Conservation (phyloP, 2,888 invertebrate species). For the Scrobipalpa costella region DNA sequence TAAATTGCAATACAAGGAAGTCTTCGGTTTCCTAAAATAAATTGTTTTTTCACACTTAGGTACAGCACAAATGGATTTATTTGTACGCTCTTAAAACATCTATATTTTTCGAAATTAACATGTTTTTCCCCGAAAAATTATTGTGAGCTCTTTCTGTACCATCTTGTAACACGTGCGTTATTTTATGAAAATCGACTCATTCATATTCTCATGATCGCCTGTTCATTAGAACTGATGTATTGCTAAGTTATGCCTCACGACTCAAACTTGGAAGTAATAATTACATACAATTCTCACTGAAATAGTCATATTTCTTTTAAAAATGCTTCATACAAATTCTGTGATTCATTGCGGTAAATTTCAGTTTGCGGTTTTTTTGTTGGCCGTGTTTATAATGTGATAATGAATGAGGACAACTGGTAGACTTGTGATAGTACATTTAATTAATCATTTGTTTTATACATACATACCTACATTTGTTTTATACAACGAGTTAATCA, state of each 20-base stretch:
- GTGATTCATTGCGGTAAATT: background rate
- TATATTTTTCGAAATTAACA: too few species aligned
- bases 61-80: too few species aligned
- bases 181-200: background rate
- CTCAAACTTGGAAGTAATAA: background rate
- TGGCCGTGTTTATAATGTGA: background rate
- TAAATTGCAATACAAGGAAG: too few species aligned
- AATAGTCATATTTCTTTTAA: constrained; percentile 5
- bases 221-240: background rate
- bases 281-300: constrained; percentile 22
- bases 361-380: background rate
- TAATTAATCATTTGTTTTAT: too few species aligned
- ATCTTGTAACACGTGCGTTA: background rate
- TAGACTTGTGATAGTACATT: background rate
- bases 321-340: background rate
- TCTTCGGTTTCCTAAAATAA: too few species aligned
- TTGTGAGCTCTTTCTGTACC: too few species aligned
- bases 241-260: constrained; percentile 16
- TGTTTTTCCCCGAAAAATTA: too few species aligned
- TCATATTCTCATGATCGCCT: background rate
- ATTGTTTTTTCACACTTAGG: too few species aligned
- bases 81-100: too few species aligned
- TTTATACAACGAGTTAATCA: too few species aligned
- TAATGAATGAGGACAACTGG: constrained; percentile 1
- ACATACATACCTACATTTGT: too few species aligned